Percentiles rank a stretch among this genome's conserved stretches.
These are phyloP conservation scores for Drosophila truncata DNA, from an alignment of 1,140 invertebrate species.

Conservation along the genomic window DNA sequence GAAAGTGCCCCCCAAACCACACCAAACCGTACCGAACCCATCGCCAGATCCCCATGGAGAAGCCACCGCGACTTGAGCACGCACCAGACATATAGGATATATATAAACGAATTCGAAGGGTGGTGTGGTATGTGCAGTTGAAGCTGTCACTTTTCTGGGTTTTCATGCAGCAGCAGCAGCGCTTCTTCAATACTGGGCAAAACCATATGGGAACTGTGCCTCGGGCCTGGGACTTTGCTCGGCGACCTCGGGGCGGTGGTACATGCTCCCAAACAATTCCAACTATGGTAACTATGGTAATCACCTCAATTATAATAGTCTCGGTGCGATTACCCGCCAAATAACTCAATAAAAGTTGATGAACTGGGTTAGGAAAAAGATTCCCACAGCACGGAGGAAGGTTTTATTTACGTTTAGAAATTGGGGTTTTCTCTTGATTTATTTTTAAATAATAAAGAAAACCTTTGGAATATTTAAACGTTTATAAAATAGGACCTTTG, in stretches of 20 bases:
- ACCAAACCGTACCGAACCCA: slow-evolving; percentile 25
- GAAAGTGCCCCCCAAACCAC: slow-evolving; percentile 65
- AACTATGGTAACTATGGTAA: slow-evolving; percentile 52
- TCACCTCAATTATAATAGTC: slow-evolving; percentile 45
- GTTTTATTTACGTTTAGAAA: slow-evolving; percentile 3
- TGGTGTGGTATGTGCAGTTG: slow-evolving; percentile 21
- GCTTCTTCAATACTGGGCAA: slow-evolving; percentile 25
- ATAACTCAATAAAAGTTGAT: slow-evolving; percentile 50
- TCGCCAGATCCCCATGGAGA: slow-evolving; percentile 15
- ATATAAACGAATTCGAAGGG: slow-evolving; percentile 19
- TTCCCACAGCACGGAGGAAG: slow-evolving; percentile 16
- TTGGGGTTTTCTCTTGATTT: background rate
- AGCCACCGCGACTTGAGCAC: slow-evolving; percentile 48
- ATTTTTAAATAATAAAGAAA: no score
- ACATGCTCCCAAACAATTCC: slow-evolving; percentile 26
- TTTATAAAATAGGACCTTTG: background rate
- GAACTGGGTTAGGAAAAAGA: slow-evolving; percentile 46
- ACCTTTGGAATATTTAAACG: background rate
- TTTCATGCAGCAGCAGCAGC: slow-evolving; percentile 22
- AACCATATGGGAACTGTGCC: slow-evolving; percentile 51
- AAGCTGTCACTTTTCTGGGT: slow-evolving; percentile 60
- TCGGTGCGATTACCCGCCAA: slow-evolving; percentile 33
- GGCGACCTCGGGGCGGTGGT: slow-evolving; percentile 16
- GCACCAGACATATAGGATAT: slow-evolving; percentile 50
- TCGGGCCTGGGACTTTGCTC: slow-evolving; percentile 5